Conservation (phyloP, 2,797 vertebrate genomes). For the Chanos chanos region DNA sequence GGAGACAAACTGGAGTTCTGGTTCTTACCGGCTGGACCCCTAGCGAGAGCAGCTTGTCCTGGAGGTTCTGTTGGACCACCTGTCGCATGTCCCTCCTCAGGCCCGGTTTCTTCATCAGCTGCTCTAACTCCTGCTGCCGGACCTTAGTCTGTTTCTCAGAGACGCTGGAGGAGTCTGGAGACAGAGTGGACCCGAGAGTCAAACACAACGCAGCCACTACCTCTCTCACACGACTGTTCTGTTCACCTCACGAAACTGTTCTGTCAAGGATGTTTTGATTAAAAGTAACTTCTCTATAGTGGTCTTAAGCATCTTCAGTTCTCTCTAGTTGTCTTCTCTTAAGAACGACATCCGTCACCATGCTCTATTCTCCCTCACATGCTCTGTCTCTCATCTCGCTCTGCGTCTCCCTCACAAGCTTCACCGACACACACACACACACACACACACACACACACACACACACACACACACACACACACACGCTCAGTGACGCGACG, state of each 20-base stretch:
- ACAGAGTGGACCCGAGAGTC: neutral
- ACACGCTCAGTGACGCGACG: conserved; percentile 35
- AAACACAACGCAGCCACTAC: neutral
- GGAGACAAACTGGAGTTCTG: too few species aligned
- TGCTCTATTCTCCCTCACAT: neutral
- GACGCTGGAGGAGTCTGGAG: conserved; percentile 64
- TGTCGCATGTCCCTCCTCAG: conserved; percentile 62
- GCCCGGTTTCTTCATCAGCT: conserved; percentile 55
- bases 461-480: neutral
- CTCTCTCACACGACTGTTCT: too few species aligned
- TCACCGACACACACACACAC: too few species aligned
- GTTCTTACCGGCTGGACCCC: conserved; percentile 62
- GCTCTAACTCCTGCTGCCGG: conserved; percentile 33
- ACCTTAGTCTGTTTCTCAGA: conserved; percentile 50
- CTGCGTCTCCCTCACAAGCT: neutral
- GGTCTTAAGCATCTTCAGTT: too few species aligned
- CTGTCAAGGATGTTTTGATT: too few species aligned
- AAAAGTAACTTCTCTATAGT: too few species aligned
- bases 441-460: too few species aligned
- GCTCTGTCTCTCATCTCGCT: neutral
- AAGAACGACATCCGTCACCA: neutral
- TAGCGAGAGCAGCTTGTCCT: conserved; percentile 59
- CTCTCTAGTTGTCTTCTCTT: too few species aligned
- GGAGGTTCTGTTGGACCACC: conserved; percentile 58
- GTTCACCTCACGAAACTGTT: neutral